Evolutionary conservation across 1,140 invertebrate species (phyloP), one percentile per base, ranked within the genome.

Genomic region (Heliconius hermathena): DNA sequence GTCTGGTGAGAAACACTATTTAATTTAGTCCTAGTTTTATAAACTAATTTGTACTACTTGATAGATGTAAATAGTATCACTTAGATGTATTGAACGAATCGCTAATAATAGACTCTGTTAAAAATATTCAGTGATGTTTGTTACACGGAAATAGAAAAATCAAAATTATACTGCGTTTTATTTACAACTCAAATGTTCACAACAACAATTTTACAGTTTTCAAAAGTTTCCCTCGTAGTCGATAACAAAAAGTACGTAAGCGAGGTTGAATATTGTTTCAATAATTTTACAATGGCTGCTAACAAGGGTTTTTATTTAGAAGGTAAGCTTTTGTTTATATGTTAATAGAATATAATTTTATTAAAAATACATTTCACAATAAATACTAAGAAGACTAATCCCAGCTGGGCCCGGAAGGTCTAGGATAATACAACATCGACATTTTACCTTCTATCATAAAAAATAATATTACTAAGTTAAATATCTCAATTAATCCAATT

Each of bases 111-210:
- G 82, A 80, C 18, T 73, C 54, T 74, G 76, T 83, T 78, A 76
- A 85, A 80, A 83, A 88, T 86, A 84, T 84, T 80, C 83, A 84
- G 85, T 87, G 89, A 89, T 90, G 87, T 91, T 91, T 91, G 90
- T 91, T 90, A 91, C 90, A 91, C 88, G 77, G 89, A 91, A 91
- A 89, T 91, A 91, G 87, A 91, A 85, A 86, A 89, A 87, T 77
- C 83, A 80, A 90, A 89, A 71, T 76, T 74, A 85, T 74, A 60
- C 74, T 79, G 77, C 84, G 81, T 89, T 80, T 88, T 83, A 87
- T 89, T 88, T 84, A 38, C 60, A 66, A 66, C 5, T 16, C 60
- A 26, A 66, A 26, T 29, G 60, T 29, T 60, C 3, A 3, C 8
- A 11, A 36, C 22, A 60, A 60, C 22, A 60, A 60, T 60, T 60